phyloP scores from a whole-genome alignment of 2,888 invertebrate genomes.

The Drosophila austrosaltans region DNA sequence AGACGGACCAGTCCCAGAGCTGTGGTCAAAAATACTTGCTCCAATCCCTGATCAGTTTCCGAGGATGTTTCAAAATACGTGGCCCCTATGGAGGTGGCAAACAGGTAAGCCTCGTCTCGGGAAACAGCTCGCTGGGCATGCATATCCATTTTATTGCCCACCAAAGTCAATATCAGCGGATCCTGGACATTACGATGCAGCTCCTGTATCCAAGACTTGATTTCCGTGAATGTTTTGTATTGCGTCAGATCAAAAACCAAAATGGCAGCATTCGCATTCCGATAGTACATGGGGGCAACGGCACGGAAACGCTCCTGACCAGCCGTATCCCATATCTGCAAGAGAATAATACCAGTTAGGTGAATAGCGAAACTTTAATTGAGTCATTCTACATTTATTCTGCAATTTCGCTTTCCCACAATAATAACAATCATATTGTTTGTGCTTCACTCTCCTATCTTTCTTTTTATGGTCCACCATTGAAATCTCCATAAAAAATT shows the following conservation, averaged over 20 bases:
- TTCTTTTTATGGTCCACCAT: constrained; percentile 63
- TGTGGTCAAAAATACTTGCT: constrained; percentile 88
- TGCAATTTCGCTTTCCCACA: constrained; percentile 67
- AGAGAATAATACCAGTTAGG: constrained; percentile 17
- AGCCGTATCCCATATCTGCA: constrained; percentile 84
- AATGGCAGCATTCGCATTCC: constrained; percentile 95
- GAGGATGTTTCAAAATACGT: constrained; percentile 94
- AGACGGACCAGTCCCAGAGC: constrained; percentile 87
- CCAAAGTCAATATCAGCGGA: constrained; percentile 90
- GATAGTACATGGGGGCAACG: constrained; percentile 97
- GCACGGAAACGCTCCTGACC: constrained; percentile 88
- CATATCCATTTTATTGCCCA: constrained; percentile 94
- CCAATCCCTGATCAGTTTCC: constrained; percentile 90
- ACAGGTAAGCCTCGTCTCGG: constrained; percentile 89
- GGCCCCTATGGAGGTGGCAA: constrained; percentile 92
- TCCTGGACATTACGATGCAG: constrained; percentile 91
- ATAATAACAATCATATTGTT: constrained; percentile 68
- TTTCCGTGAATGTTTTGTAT: constrained; percentile 88
- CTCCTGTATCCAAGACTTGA: constrained; percentile 94
- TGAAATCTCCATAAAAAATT: constrained; percentile 68
- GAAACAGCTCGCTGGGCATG: constrained; percentile 86
- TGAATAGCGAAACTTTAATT: constrained; percentile 62
- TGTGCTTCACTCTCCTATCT: constrained; percentile 29
- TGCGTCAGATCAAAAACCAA: constrained; percentile 94
- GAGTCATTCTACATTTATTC: constrained; percentile 68